A percentile compares a stretch with the other conserved stretches of the same genome.
Evolutionary conservation across 2,888 invertebrate species (phyloP).

Genomic region (Drosophila seclusa): DNA sequence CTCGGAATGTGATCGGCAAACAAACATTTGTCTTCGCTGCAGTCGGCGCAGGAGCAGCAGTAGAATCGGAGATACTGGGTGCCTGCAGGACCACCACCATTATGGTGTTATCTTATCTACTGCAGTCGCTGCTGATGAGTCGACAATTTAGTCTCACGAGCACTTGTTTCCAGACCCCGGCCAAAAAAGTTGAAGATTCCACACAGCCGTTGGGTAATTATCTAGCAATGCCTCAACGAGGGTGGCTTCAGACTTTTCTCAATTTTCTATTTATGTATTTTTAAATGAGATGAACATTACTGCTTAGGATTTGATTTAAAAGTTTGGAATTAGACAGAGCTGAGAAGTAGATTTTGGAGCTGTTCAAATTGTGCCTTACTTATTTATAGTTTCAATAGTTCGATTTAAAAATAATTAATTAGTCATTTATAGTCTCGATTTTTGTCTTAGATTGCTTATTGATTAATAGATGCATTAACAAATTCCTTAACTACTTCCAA

Average conservation of each 20-base stretch:
- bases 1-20: slow-evolving; percentile 56
- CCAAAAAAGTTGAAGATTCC: not conserved
- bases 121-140: slow-evolving; percentile 47
- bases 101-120: slow-evolving; percentile 48
- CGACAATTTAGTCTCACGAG: slow-evolving; percentile 54
- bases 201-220: slow-evolving; percentile 40
- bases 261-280: not conserved
- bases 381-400: not conserved
- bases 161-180: slow-evolving; percentile 67
- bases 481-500: not conserved
- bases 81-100: slow-evolving; percentile 62
- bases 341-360: accelerated
- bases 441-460: too few relatives aligned
- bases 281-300: accelerated
- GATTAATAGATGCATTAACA: not conserved
- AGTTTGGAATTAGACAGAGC: not conserved
- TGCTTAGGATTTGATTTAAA: not conserved
- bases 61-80: slow-evolving; percentile 14
- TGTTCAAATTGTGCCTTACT: accelerated
- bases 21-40: slow-evolving; percentile 67
- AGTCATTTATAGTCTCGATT: too few relatives aligned
- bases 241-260: not conserved
- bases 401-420: not conserved
- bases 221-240: slow-evolving; percentile 32
- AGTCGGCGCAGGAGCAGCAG: slow-evolving; percentile 5